Base-by-base conservation (phyloP, 2,113 vertebrate species). In the Brachyistius frenatus region DNA sequence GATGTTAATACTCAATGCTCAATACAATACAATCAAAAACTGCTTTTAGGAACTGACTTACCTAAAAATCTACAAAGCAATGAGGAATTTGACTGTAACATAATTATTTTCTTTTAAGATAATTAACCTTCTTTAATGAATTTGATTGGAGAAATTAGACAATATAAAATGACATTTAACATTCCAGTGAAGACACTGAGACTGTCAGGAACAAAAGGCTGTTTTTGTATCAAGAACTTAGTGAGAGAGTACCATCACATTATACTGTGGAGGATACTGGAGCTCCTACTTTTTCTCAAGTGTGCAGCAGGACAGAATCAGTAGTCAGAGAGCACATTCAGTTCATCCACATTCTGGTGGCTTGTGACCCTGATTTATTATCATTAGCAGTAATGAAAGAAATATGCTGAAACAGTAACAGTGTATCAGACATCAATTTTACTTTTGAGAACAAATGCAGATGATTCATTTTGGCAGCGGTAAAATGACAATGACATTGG, bases 401-500 rank as follows among this genome's bases (percentile, higher is more conserved):
- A 76, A 87, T 79, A 68, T 80, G 70, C 72, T 65, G 68, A 80
- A 74, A 77, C 41, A 47, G 73, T 80, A 75, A 75, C 49, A 66
- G 66, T 75, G 77, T 57, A 86, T 88, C 79, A 86, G 53, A 78
- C 84, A 84, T 87, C 83, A 75, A 54, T 79, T 74, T 78, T 58
- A 84, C 77, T 81, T 83, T 66, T 54, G 70, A 82, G 87, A 89
- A 87, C 75, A 88, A 87, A 85, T 83, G 75, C 86, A 87, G 86
- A 88, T 73, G 37, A 72, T 92, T 88, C 61, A 82, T 90, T 91
- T 80, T 73, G 84, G 70, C 84, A 76, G 79, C 35, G 77, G 33
- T 66, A 76, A 85, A 91, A 85, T 70, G 87, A 91, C 86, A 86
- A 83, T 86, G 89, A 89, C 87, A 80, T 8, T 71, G 91, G 93